Evolutionary conservation across 2,888 invertebrate species (phyloP).

Genomic region (Myopa testacea): DNA sequence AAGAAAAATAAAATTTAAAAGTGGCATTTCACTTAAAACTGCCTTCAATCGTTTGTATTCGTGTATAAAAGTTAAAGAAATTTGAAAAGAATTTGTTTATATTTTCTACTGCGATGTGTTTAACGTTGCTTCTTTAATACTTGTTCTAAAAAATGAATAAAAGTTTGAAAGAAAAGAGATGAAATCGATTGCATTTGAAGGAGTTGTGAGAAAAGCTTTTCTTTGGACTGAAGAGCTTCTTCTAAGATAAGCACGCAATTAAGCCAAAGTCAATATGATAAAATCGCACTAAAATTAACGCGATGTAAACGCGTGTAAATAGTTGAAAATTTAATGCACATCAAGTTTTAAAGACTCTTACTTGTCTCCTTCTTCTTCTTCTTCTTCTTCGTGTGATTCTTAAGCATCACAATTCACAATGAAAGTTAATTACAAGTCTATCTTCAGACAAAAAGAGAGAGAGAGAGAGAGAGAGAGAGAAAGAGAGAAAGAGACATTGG

Average conservation of each 20-base stretch:
- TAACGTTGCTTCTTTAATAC: too few species aligned
- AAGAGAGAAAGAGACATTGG: too few species aligned
- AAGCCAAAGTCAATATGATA: not conserved
- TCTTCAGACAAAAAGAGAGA: not conserved
- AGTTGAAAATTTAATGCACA: not conserved
- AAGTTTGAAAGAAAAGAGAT: too few species aligned
- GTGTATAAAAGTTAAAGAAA: too few species aligned
- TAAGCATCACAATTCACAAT: not conserved
- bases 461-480: too few species aligned
- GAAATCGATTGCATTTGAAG: too few species aligned
- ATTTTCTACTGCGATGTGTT: too few species aligned
- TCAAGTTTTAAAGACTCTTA: not conserved
- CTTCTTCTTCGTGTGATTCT: not conserved
- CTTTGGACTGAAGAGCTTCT: too few species aligned
- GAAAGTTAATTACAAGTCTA: conserved; percentile 12
- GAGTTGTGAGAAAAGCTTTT: too few species aligned
- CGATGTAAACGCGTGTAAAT: not conserved
- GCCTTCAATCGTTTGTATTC: not conserved
- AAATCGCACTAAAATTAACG: not conserved
- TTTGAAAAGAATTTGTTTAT: too few species aligned
- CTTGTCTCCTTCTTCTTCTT: not conserved
- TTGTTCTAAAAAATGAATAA: too few species aligned
- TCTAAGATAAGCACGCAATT: not conserved
- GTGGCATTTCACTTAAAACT: not conserved
- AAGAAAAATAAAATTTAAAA: too few species aligned